Percentiles rank a stretch among this genome's conserved stretches.
These are phyloP conservation scores for Cataglyphis altisquamis DNA, from an alignment of 2,888 invertebrate species.

Conservation along the genomic window DNA sequence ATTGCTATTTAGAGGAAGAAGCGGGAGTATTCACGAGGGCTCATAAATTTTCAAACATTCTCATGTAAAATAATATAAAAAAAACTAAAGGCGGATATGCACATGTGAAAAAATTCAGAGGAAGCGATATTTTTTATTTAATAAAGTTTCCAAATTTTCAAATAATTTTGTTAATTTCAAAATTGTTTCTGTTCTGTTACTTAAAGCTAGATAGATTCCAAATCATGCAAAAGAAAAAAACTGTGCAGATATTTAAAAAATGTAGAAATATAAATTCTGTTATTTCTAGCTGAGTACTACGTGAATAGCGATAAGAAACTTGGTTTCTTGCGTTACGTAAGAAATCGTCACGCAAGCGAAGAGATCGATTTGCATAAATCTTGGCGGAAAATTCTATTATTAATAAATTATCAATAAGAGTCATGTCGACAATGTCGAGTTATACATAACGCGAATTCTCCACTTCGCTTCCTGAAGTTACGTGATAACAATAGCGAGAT, in stretches of 20 bases:
- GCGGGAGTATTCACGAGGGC: background rate
- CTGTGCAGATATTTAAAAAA: background rate
- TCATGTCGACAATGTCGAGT: background rate
- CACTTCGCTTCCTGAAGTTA: conserved; percentile 51
- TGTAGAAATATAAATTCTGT: background rate
- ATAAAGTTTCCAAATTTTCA: background rate
- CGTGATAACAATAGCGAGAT: conserved; percentile 17
- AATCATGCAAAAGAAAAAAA: background rate
- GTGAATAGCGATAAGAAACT: conserved; percentile 18
- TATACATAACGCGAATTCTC: conserved; percentile 38
- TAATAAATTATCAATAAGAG: conserved; percentile 8
- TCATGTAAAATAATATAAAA: conserved; percentile 23
- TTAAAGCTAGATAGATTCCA: background rate
- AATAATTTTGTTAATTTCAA: background rate
- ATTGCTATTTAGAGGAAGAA: conserved; percentile 19
- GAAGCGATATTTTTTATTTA: background rate
- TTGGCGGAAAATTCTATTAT: background rate
- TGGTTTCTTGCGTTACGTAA: conserved; percentile 27
- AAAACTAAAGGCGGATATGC: background rate
- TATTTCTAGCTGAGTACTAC: conserved; percentile 15
- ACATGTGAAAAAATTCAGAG: background rate
- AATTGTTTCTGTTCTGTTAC: background rate
- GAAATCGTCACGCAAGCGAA: background rate
- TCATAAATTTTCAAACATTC: conserved; percentile 34
- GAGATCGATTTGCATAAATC: conserved; percentile 7